Percentiles rank a stretch among this genome's conserved stretches.
Conservation (phyloP, 2,797 vertebrate species). For the Syncerus caffer region DNA sequence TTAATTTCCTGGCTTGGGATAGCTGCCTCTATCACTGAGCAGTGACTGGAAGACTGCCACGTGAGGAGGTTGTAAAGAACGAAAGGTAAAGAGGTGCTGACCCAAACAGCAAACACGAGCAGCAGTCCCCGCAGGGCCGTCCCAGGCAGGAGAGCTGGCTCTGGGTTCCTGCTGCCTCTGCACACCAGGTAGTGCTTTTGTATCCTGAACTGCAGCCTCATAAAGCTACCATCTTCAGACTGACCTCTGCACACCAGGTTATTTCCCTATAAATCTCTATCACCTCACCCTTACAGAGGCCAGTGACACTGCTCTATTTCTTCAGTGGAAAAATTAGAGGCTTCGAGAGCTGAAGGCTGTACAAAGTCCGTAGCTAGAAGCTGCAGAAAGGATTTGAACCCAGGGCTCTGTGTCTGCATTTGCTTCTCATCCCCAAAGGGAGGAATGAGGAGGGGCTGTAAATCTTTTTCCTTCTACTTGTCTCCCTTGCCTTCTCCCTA, state of each 20-base stretch:
- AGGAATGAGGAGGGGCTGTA: not conserved
- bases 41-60: not conserved
- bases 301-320: not conserved
- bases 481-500: not conserved
- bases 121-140: not conserved
- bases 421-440: not conserved
- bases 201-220: not conserved
- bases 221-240: not conserved
- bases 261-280: not conserved
- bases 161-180: not conserved
- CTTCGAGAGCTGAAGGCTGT: not conserved
- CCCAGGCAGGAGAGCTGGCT: too few species aligned
- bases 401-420: not conserved
- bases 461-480: not conserved
- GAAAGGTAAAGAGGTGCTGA: not conserved
- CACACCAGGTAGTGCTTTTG: not conserved
- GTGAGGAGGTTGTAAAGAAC: not conserved
- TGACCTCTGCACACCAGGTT: not conserved
- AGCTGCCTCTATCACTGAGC: not conserved
- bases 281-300: not conserved
- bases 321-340: not conserved
- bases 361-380: not conserved
- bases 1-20: not conserved
- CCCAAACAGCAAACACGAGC: rapidly evolving
- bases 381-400: not conserved